Evolutionary conservation across 2,888 invertebrate genomes (phyloP), one percentile per base, ranked within the genome.

Genomic region (Luperina testacea): DNA sequence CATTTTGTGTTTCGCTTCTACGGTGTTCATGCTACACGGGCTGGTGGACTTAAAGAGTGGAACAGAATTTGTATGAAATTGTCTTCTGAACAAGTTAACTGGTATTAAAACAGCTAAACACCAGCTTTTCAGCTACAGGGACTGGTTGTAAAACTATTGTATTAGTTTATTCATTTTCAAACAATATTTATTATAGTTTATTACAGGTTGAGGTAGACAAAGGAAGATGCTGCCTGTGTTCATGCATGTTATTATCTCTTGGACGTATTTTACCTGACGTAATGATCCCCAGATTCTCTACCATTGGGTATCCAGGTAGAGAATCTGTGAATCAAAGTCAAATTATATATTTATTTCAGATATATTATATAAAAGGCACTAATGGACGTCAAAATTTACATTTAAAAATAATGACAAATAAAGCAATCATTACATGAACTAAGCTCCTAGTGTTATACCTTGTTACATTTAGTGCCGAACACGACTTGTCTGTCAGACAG

Each of bases 401-500:
- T 6, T 6, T 53, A 20, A 20, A 53, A 8, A 20, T 2, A 20
- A 8, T 53, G 8, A 53, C 20, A 57, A 57, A 57, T 57, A n/a
- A 57, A n/a, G 57, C 24, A n/a, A 57, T n/a, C 11, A n/a, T 32
- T 64, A 20, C 20, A 64, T 38, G 0, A 38, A 65, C 38, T 38
- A 38, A 65, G 24, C 3, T 57, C 24, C 20, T 11, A 65, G 13
- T 38, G 8, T 20, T 6, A 4, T 94, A 98, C 98, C 97, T 99
- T 99, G 96, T 99, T 99, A 96, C 99, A 99, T 95, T 99, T 99
- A 73, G 99, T 99, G 76, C 99, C 99, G 94, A 99, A 99, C 42
- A 99, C 99, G 78, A 99, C 98, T 97, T 99, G 99, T 90, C 99
- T 97, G 95, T 99, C 99, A 89, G 99, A 99, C 63, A 99, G 97